Evolutionary conservation across 2,113 vertebrate genomes (phyloP).

Genomic region (Spea multiplicata): DNA sequence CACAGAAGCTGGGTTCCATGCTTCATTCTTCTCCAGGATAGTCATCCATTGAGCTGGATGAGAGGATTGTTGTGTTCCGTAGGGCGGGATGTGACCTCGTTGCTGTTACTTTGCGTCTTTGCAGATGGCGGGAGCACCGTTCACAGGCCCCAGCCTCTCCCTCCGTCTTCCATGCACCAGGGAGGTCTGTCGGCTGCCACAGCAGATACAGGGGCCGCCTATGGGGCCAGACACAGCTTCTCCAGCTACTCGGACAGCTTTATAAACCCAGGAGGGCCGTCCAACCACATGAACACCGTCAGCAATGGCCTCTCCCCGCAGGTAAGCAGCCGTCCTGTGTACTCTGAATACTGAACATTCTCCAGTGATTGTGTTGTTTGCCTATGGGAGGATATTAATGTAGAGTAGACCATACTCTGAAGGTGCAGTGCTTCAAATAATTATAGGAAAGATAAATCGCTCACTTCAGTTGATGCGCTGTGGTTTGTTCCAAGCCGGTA

Average conservation of each 20-base stretch:
- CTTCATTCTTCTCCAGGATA: too few relatives aligned
- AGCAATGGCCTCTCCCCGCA: constrained; percentile 97
- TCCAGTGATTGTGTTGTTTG: too few relatives aligned
- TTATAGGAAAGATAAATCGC: too few relatives aligned
- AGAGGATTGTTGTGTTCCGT: not conserved
- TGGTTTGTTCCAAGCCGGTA: too few relatives aligned
- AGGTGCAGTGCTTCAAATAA: too few relatives aligned
- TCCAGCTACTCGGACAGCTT: constrained; percentile 97
- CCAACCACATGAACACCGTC: constrained; percentile 96
- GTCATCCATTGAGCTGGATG: too few relatives aligned
- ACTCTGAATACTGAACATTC: too few relatives aligned
- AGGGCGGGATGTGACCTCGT: not conserved
- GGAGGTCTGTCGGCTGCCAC: constrained; percentile 74
- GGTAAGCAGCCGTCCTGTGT: constrained; percentile 65
- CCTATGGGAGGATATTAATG: too few relatives aligned
- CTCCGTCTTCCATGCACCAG: constrained; percentile 98
- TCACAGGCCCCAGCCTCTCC: constrained; percentile 94
- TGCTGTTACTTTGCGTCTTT: constrained; percentile 40
- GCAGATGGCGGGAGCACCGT: constrained; percentile 89
- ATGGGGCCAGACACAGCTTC: constrained; percentile 92
- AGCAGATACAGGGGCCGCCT: constrained; percentile 81
- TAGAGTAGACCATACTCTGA: too few relatives aligned
- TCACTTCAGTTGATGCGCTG: too few relatives aligned
- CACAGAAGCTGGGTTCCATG: too few relatives aligned
- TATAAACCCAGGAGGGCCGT: constrained; percentile 87